Percentiles rank a stretch among this genome's conserved stretches.
These are phyloP conservation scores for Perizoma flavofasciatum DNA, from an alignment of 2,888 invertebrate species.

Conservation along the genomic window DNA sequence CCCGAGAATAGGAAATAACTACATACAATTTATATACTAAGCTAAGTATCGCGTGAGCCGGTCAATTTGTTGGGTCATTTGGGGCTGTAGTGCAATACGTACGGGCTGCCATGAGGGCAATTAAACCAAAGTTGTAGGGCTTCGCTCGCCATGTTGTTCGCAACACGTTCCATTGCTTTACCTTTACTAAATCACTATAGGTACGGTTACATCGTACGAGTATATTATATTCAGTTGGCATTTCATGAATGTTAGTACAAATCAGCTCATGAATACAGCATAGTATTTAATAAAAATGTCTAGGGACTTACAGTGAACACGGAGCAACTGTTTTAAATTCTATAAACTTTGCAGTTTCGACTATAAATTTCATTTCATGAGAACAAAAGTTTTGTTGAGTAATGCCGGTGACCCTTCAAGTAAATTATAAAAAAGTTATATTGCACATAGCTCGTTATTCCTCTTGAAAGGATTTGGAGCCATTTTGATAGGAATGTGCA, in stretches of 20 bases:
- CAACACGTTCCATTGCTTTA: slow-evolving; percentile 18
- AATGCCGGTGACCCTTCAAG: slow-evolving; percentile 1
- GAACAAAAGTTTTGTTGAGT: slow-evolving; percentile 11
- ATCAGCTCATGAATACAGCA: slow-evolving; percentile 6
- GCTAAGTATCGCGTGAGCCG: slow-evolving; percentile 72
- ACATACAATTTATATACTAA: slow-evolving; percentile 39
- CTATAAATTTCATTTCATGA: slow-evolving; percentile 8
- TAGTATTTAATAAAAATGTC: slow-evolving; percentile 13
- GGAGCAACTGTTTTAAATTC: slow-evolving; percentile 7
- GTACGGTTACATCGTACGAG: no score
- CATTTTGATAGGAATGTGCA: slow-evolving; percentile 9
- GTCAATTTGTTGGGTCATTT: slow-evolving; percentile 80
- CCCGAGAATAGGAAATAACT: slow-evolving; percentile 20
- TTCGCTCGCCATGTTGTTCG: slow-evolving; percentile 59
- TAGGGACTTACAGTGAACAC: neutral
- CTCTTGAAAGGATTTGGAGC: neutral
- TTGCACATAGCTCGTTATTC: no score
- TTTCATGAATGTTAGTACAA: slow-evolving; percentile 6
- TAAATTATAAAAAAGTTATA: neutral
- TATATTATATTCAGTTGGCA: slow-evolving; percentile 5
- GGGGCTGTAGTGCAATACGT: slow-evolving; percentile 69
- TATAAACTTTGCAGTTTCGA: slow-evolving; percentile 7
- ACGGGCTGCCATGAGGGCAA: slow-evolving; percentile 71
- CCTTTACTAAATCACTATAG: slow-evolving; percentile 7
- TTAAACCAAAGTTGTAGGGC: slow-evolving; percentile 73